phyloP scores from a whole-genome alignment of 2,888 invertebrate species.

The Hirtodrosophila trivittata region DNA sequence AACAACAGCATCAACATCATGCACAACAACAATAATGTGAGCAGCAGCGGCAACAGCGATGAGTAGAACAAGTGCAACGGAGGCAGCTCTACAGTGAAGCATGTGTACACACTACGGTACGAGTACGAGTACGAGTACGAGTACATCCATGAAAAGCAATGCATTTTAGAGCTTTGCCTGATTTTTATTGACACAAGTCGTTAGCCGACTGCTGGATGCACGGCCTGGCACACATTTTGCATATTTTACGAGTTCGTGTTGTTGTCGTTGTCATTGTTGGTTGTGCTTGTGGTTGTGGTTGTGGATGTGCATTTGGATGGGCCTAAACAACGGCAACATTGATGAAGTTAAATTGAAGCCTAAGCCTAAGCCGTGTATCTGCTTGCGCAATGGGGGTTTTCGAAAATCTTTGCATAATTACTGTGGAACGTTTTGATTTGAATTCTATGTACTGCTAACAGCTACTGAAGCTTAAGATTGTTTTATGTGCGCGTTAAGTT shows the following conservation, averaged over 20 bases:
- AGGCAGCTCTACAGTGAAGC: slow-evolving; percentile 47
- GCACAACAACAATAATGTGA: slow-evolving; percentile 28
- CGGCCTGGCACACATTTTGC: slow-evolving; percentile 80
- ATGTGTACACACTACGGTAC: slow-evolving; percentile 55
- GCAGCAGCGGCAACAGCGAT: slow-evolving; percentile 48
- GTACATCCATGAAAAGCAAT: slow-evolving; percentile 55
- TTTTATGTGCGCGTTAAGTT: slow-evolving; percentile 56
- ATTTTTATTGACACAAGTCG: slow-evolving; percentile 80
- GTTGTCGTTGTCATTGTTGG: slow-evolving; percentile 47
- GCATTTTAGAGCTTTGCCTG: slow-evolving; percentile 71
- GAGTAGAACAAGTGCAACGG: slow-evolving; percentile 73
- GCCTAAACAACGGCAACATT: slow-evolving; percentile 47
- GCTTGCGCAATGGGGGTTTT: slow-evolving; percentile 62
- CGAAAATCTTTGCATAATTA: slow-evolving; percentile 74
- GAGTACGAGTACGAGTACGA: slow-evolving; percentile 36
- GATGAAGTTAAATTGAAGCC: slow-evolving; percentile 34
- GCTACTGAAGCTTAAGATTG: slow-evolving; percentile 52
- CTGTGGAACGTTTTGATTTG: slow-evolving; percentile 65
- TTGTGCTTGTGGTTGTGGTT: slow-evolving; percentile 9
- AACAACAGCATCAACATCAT: slow-evolving; percentile 41
- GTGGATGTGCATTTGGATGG: slow-evolving; percentile 36
- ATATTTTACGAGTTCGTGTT: slow-evolving; percentile 80
- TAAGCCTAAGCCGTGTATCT: slow-evolving; percentile 31
- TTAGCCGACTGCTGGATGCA: slow-evolving; percentile 65
- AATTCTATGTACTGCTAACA: slow-evolving; percentile 65